Evolutionary conservation across 2,113 vertebrate species (phyloP), one percentile per base, ranked within the genome.

Genomic region (Peucedramus taeniatus): DNA sequence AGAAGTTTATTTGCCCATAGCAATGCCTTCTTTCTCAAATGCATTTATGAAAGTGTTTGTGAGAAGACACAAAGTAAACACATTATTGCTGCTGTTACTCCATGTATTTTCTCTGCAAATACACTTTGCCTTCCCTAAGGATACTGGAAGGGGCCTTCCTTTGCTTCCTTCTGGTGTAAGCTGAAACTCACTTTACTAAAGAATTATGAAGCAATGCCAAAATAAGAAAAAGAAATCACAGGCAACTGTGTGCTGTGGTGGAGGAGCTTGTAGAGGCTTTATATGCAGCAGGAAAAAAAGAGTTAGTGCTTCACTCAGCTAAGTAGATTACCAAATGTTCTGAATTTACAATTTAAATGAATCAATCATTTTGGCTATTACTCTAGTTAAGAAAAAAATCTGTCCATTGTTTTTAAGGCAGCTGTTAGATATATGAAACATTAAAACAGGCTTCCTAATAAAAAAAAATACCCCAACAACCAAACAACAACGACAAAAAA

Each of bases 81-180:
- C 7, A 37, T 83, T 85, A 45, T 69, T 88, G 20, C 22, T 90
- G 21, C 42, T 63, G 27, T 86, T 91, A 54, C 24, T 88, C 39
- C 35, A n/a, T 68, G 60, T 78, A 79, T 92, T 91, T 87, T 90
- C 72, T 92, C 60, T 94, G 79, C 39, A 90, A 94, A 88, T 88
- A 87, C 47, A 49, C 27, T 90, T 88, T 85, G 16, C 15, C 47
- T 83, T 94, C 92, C 84, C 74, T 66, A 24, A 81, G 80, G 80
- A 60, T 89, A 57, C 19, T 84, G 53, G n/a, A 74, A 91, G 61
- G 37, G 47, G 13, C 35, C 72, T 96, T 91, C 56, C 17, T 90
- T 83, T 84, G 4, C 56, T 68, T 83, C 49, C 26, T 84, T 84
- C 35, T 82, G 28, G 13, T 70, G 39, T 69, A 85, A 97, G 8